These are phyloP conservation scores for Pseudoips prasinana DNA, from an alignment of 2,888 invertebrate species.

Conservation along the genomic window DNA sequence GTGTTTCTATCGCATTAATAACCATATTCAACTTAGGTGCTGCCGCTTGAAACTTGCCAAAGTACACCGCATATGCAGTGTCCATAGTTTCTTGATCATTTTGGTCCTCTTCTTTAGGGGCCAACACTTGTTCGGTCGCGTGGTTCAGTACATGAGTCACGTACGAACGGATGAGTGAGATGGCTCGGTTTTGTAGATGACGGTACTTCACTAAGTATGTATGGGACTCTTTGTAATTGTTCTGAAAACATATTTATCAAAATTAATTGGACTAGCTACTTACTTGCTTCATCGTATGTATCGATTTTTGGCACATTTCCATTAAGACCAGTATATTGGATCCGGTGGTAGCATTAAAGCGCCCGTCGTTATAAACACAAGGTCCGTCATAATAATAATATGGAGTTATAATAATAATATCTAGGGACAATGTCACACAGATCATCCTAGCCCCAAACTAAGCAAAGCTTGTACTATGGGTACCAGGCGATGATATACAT, in stretches of 20 bases:
- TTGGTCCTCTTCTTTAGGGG: slow-evolving; percentile 54
- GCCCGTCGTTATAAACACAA: no score
- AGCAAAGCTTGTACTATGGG: no score
- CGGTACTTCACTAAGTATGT: slow-evolving; percentile 92
- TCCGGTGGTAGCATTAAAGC: no score
- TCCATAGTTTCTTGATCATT: slow-evolving; percentile 74
- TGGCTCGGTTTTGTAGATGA: slow-evolving; percentile 90
- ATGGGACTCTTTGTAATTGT: slow-evolving; percentile 92
- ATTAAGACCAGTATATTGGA: no score
- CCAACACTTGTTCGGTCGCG: slow-evolving; percentile 88
- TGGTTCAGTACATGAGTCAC: slow-evolving; percentile 88
- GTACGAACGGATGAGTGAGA: slow-evolving; percentile 90
- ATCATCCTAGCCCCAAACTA: no score
- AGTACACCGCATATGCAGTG: slow-evolving; percentile 91
- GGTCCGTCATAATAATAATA: no score
- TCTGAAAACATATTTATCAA: slow-evolving; percentile 80
- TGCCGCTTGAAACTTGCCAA: slow-evolving; percentile 97
- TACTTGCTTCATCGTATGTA: no score
- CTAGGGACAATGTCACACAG: no score
- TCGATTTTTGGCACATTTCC: no score
- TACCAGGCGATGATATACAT: no score
- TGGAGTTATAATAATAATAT: no score
- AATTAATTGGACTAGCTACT: no score
- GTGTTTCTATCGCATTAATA: slow-evolving; percentile 90
- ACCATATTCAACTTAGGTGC: slow-evolving; percentile 91